Evolutionary conservation across 2,113 vertebrate species (phyloP).

Genomic region (Sceloporus undulatus): DNA sequence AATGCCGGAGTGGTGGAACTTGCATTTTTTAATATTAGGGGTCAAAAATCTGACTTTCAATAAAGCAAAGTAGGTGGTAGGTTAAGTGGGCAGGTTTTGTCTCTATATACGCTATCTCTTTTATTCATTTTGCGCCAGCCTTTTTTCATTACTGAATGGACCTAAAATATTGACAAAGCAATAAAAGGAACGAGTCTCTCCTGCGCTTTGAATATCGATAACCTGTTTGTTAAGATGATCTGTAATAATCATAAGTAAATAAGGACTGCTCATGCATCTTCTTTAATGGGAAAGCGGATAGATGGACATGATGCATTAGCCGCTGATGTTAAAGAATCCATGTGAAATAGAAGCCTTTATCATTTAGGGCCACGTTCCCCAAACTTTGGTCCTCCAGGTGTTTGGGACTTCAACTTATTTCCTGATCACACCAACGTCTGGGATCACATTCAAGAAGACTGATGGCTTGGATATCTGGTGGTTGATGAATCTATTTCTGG

Average conservation of each 20-base stretch:
- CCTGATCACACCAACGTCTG: too few relatives aligned
- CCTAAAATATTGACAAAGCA: conserved; percentile 84
- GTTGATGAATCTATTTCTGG: too few relatives aligned
- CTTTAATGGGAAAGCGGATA: conserved; percentile 54
- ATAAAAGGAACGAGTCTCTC: conserved; percentile 80
- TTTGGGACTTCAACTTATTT: too few relatives aligned
- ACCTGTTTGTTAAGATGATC: conserved; percentile 84
- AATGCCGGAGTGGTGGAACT: too few relatives aligned
- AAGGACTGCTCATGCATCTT: conserved; percentile 75
- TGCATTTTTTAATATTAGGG: background rate
- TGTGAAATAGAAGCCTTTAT: background rate
- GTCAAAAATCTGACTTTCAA: background rate
- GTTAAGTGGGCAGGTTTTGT: conserved; percentile 73
- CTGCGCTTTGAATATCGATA: conserved; percentile 84
- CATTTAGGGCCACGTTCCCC: background rate
- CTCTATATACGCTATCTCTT: conserved; percentile 63
- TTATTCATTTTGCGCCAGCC: conserved; percentile 60
- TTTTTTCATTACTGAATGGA: conserved; percentile 84
- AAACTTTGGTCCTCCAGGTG: too few relatives aligned
- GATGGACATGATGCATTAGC: conserved; percentile 56
- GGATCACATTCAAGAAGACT: too few relatives aligned
- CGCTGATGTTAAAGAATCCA: background rate
- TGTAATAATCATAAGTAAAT: conserved; percentile 90
- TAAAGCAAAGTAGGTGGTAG: conserved; percentile 27
- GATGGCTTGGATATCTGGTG: too few relatives aligned